These are phyloP conservation scores for Escarpia spicata DNA, from an alignment of 2,888 invertebrate genomes.

Conservation along the genomic window DNA sequence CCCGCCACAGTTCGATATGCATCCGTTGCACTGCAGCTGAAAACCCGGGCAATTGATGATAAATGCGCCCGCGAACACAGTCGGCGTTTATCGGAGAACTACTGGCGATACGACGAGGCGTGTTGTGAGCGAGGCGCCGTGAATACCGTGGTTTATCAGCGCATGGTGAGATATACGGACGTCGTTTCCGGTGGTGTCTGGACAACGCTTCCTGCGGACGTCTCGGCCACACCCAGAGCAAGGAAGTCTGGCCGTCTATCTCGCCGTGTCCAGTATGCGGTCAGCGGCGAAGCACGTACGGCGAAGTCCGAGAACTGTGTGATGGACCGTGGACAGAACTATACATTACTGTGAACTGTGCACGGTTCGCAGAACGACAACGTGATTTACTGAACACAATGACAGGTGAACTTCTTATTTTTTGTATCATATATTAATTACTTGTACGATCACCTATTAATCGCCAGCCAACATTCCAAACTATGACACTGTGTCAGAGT, in stretches of 20 bases:
- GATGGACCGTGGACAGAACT: background rate
- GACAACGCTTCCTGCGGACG: background rate
- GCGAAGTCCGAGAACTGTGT: background rate
- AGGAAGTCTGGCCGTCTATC: background rate
- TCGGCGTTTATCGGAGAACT: background rate
- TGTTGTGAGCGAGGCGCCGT: background rate
- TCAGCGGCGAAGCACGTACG: background rate
- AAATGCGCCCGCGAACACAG: background rate
- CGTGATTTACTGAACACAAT: background rate
- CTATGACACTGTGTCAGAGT: background rate
- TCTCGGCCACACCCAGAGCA: background rate
- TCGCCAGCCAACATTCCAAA: background rate
- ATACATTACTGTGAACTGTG: background rate
- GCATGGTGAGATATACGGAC: background rate
- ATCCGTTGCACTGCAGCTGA: background rate
- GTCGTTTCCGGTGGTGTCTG: background rate
- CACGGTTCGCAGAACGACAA: background rate
- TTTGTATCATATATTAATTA: background rate
- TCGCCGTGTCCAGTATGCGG: background rate
- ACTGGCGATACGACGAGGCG: background rate
- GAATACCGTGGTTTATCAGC: background rate
- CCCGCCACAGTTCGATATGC: background rate
- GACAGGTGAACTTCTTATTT: background rate
- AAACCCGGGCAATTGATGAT: background rate
- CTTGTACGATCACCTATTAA: background rate